Base-by-base conservation (phyloP, 2,113 vertebrate genomes). In the Prolemur simus region DNA sequence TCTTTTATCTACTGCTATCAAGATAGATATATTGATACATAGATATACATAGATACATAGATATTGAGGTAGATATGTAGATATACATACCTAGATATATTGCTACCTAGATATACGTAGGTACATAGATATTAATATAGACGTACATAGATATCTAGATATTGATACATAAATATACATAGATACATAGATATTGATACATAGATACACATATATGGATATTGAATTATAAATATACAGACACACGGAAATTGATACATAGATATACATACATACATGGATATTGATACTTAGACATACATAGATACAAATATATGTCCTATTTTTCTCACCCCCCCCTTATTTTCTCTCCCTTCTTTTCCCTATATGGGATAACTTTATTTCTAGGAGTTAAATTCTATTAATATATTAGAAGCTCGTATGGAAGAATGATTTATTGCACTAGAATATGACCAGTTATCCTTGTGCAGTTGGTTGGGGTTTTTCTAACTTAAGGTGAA, bases 341-440 rank as follows among this genome's bases (percentile, higher is more conserved):
- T 45, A 12, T 3, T 37, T 18, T 18, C 32, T 29, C 42, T 39
- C 1, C 14, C 3, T 14, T 5, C 8, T 71, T 29, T 39, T 49
- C n/a, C 23, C 18, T 18, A 12, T 6, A 8, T 20, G 34, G 0
- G 76, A 42, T 45, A 25, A 54, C 93, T 71, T 90, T 95, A 77
- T 93, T 97, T 91, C 45, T 39, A 0, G 25, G 87, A 87, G 89
- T 74, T 95, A 95, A 94, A 23, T 17, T 92, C 34, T 66, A 42
- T 32, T 74, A 64, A 23, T 1, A 21, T 84, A 85, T 64, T 42
- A 84, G 34, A 76, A 93, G 5, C 6, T 52, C 25, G 49, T 69
- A 74, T 56, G 42, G 13, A 94, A 84, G 32, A 96, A 95, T 8
- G 34, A 3, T 1, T 93, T 83, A 66, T 89, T 84, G 3, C 6